phyloP scores from a whole-genome alignment of 2,888 invertebrate genomes.

The Thymelicus lineola region DNA sequence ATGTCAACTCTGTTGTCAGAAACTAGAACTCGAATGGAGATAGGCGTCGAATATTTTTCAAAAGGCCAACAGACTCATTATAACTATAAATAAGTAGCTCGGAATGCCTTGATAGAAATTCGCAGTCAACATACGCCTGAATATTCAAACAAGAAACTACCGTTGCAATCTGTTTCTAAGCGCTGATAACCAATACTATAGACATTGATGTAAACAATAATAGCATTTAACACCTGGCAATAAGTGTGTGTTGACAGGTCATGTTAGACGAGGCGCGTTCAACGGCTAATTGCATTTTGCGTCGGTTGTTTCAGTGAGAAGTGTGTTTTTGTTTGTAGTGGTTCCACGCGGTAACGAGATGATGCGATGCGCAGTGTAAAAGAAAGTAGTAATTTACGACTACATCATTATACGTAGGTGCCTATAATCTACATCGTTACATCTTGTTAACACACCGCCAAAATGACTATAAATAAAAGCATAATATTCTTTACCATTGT shows the following conservation, averaged over 20 bases:
- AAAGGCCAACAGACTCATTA: conserved; percentile 36
- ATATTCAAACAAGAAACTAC: conserved; percentile 22
- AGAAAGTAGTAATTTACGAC: neutral
- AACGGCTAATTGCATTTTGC: conserved; percentile 8
- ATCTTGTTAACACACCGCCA: no score
- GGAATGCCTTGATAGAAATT: conserved; percentile 32
- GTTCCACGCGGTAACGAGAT: neutral
- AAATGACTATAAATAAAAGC: no score
- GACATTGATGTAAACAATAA: neutral
- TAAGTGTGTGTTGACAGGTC: neutral
- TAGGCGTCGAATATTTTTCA: conserved; percentile 18
- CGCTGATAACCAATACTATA: neutral
- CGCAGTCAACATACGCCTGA: conserved; percentile 17
- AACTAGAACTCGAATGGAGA: neutral
- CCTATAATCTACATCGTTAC: no score
- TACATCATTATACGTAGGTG: neutral
- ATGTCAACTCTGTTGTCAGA: neutral
- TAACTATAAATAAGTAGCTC: conserved; percentile 32
- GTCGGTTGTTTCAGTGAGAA: conserved; percentile 20
- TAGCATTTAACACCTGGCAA: conserved; percentile 6
- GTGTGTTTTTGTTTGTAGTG: neutral
- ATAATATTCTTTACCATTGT: no score
- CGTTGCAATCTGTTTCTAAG: conserved; percentile 20
- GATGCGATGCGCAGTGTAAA: neutral
- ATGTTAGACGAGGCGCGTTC: neutral